phyloP scores from a whole-genome alignment of 2,888 invertebrate species.

The Drosophila silvestris region DNA sequence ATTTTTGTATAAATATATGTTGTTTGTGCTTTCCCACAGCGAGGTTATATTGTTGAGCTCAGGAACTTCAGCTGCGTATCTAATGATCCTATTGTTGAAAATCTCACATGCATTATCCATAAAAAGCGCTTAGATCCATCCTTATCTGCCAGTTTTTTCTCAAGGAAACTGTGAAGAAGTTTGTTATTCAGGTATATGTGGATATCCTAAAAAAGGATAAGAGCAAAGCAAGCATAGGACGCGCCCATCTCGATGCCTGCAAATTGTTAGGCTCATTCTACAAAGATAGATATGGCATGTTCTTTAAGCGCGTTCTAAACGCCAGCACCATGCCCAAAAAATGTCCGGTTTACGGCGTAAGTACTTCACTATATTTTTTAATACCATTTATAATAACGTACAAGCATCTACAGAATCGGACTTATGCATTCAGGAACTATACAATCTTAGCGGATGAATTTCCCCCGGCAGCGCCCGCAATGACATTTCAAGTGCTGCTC shows the following conservation, averaged over 20 bases:
- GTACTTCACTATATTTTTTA: slow-evolving; percentile 9
- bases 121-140: slow-evolving; percentile 3
- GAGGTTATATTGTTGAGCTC: slow-evolving; percentile 5
- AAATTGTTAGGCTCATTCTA: slow-evolving; percentile 36
- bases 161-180: fast-evolving
- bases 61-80: slow-evolving; percentile 24
- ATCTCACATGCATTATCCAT: slow-evolving; percentile 9
- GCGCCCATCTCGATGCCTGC: slow-evolving; percentile 56
- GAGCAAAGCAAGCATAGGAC: slow-evolving; percentile 38
- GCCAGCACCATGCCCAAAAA: slow-evolving; percentile 49
- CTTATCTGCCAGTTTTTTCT: not conserved
- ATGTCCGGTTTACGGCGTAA: slow-evolving; percentile 59
- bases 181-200: not conserved
- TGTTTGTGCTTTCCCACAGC: not conserved
- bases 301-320: slow-evolving; percentile 41
- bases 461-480: slow-evolving; percentile 36
- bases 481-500: slow-evolving; percentile 30
- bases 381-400: no score
- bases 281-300: slow-evolving; percentile 22
- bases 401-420: slow-evolving; percentile 13
- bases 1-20: no score
- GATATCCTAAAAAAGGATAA: slow-evolving; percentile 51
- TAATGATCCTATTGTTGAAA: not conserved
- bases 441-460: slow-evolving; percentile 44
- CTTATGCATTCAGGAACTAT: slow-evolving; percentile 55